Conservation (phyloP, 2,888 invertebrate genomes). For the Dione vanillae region DNA sequence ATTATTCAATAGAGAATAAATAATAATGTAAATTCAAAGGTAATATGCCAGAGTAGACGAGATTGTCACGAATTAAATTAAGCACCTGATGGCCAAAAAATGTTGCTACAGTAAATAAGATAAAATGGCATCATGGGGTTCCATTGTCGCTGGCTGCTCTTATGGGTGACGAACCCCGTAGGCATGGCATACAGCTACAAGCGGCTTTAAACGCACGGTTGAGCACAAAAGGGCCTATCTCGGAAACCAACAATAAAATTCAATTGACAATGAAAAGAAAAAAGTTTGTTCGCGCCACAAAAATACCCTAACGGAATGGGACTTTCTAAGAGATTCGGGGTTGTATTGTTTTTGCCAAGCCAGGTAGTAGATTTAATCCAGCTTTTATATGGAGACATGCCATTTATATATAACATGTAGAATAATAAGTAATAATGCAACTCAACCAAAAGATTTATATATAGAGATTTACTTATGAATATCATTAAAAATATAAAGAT, state of each 20-base stretch:
- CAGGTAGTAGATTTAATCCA: slow-evolving; percentile 64
- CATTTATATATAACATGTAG: slow-evolving; percentile 29
- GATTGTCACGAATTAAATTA: slow-evolving; percentile 23
- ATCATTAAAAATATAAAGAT: slow-evolving; percentile 4
- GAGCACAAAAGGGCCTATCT: slow-evolving; percentile 80
- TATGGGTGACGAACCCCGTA: slow-evolving; percentile 59
- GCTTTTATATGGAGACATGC: slow-evolving; percentile 40
- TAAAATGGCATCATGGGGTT: slow-evolving; percentile 76
- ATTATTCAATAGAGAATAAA: too few relatives aligned
- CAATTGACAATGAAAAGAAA: slow-evolving; percentile 79
- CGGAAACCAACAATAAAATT: slow-evolving; percentile 83
- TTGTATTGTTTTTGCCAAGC: slow-evolving; percentile 71
- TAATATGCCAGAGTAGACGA: not conserved
- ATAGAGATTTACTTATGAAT: not conserved
- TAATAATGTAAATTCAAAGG: slow-evolving; percentile 5
- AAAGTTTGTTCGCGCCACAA: slow-evolving; percentile 71
- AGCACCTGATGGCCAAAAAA: slow-evolving; percentile 70
- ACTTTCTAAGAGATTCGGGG: slow-evolving; percentile 75
- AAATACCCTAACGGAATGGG: slow-evolving; percentile 75
- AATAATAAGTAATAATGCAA: slow-evolving; percentile 31
- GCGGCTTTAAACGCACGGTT: slow-evolving; percentile 81
- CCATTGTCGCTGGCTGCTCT: slow-evolving; percentile 76
- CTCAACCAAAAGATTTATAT: not conserved
- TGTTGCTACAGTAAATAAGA: slow-evolving; percentile 72
- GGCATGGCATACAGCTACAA: slow-evolving; percentile 61